These are phyloP conservation scores for Eumaeus atala DNA, from an alignment of 1,140 invertebrate genomes.

Conservation along the genomic window DNA sequence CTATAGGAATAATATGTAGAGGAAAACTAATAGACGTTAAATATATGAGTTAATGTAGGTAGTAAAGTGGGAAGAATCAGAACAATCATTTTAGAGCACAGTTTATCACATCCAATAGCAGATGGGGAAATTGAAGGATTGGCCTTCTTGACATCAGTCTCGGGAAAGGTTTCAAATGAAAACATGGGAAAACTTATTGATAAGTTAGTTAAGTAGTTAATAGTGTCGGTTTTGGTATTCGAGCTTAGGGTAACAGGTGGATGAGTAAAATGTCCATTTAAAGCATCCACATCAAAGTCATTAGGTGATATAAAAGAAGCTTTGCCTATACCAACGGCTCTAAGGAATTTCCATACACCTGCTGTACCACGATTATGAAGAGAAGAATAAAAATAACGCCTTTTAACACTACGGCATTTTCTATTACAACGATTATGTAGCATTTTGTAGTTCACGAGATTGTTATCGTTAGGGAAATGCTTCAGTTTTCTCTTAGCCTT, in stretches of 20 bases:
- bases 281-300: conserved; percentile 2
- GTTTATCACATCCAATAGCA: no score
- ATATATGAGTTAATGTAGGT: conserved; percentile 14
- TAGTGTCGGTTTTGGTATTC: no score
- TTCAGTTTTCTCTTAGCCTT: conserved; percentile 14
- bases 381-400: conserved; percentile 18
- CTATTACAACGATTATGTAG: conserved; percentile 15
- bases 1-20: no score
- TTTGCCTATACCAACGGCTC: conserved; percentile 10
- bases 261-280: background rate
- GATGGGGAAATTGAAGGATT: conserved; percentile 10
- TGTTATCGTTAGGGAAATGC: background rate
- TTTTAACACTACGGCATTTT: conserved; percentile 18
- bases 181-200: background rate
- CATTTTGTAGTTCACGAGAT: background rate
- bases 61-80: conserved; percentile 9
- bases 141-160: conserved; percentile 4
- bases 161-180: conserved; percentile 5
- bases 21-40: conserved; percentile 11
- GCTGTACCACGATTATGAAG: conserved; percentile 2
- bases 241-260: background rate
- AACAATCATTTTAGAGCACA: conserved; percentile 11
- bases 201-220: no score
- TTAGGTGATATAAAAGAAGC: background rate
- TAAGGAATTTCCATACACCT: conserved; percentile 15